Conservation (phyloP, 2,888 invertebrate species). For the Leptarthrus brevirostris region DNA sequence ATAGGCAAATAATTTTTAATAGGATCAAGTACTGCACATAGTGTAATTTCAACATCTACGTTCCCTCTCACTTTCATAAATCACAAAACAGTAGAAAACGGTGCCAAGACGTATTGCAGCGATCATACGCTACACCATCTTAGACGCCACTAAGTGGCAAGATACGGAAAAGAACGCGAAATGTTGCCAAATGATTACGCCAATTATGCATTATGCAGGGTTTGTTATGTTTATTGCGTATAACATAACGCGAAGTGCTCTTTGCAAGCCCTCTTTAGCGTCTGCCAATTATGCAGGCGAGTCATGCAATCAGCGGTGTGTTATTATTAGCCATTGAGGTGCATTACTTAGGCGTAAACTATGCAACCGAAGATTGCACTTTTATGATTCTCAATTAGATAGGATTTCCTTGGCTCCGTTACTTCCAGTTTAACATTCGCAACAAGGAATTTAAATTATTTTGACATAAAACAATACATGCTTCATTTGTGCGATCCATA, state of each 20-base stretch:
- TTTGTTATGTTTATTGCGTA: constrained; percentile 53
- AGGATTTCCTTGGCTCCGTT: too few relatives aligned
- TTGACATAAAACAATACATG: too few relatives aligned
- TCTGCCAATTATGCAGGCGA: constrained; percentile 43
- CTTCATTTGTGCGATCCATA: too few relatives aligned
- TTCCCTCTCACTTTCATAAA: constrained; percentile 53
- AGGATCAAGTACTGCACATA: constrained; percentile 50
- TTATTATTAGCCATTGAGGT: constrained; percentile 26
- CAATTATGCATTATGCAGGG: constrained; percentile 51
- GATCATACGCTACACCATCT: constrained; percentile 44
- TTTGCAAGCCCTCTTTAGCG: constrained; percentile 44
- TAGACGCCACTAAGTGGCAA: constrained; percentile 46
- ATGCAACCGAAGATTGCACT: constrained; percentile 29
- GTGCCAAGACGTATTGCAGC: constrained; percentile 49
- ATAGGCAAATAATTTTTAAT: constrained; percentile 47
- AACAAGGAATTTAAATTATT: too few relatives aligned
- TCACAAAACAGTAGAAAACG: constrained; percentile 49
- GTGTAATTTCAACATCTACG: constrained; percentile 50
- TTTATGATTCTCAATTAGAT: constrained; percentile 25
- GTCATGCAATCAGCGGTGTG: constrained; percentile 36
- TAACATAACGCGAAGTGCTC: constrained; percentile 42
- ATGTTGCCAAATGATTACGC: constrained; percentile 46
- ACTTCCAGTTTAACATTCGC: too few relatives aligned
- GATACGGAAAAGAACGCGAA: constrained; percentile 46
- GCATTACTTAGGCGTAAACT: constrained; percentile 25